phyloP scores from a whole-genome alignment of 2,888 invertebrate genomes.

The Mimachlamys varia region DNA sequence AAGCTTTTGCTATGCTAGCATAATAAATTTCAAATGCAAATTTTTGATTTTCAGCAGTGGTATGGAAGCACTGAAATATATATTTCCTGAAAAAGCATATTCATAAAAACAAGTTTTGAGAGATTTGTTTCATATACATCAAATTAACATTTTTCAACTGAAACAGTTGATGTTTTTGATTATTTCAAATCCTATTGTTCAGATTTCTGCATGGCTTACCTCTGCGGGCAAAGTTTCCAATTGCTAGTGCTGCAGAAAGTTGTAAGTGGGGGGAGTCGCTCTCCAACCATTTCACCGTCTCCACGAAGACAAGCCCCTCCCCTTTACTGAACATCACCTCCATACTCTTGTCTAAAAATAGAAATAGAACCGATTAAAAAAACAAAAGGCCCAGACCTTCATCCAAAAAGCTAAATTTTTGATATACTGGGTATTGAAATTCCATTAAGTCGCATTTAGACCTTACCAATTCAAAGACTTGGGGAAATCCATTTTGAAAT shows the following conservation, averaged over 20 bases:
- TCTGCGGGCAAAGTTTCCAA: slow-evolving; percentile 94
- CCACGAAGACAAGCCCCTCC: slow-evolving; percentile 87
- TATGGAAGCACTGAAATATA: no score
- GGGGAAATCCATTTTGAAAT: no score
- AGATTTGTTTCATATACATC: no score
- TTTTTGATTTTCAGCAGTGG: no score
- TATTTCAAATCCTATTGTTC: background rate
- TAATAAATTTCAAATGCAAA: no score
- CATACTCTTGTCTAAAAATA: slow-evolving; percentile 91
- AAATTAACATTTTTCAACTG: background rate
- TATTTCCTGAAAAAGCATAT: no score
- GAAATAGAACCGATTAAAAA: no score
- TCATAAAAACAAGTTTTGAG: no score
- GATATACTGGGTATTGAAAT: no score
- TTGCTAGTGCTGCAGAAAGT: slow-evolving; percentile 91
- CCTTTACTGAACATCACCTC: slow-evolving; percentile 90
- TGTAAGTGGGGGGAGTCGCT: slow-evolving; percentile 87
- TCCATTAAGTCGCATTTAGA: background rate
- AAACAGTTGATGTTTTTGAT: background rate
- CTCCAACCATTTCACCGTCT: slow-evolving; percentile 90
- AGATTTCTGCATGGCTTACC: slow-evolving; percentile 75
- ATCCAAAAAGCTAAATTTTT: no score
- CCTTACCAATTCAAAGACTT: background rate
- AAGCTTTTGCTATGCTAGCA: no score
- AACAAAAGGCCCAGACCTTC: background rate